Base-by-base conservation (phyloP, 2,113 vertebrate genomes). In the Pterocles gutturalis region DNA sequence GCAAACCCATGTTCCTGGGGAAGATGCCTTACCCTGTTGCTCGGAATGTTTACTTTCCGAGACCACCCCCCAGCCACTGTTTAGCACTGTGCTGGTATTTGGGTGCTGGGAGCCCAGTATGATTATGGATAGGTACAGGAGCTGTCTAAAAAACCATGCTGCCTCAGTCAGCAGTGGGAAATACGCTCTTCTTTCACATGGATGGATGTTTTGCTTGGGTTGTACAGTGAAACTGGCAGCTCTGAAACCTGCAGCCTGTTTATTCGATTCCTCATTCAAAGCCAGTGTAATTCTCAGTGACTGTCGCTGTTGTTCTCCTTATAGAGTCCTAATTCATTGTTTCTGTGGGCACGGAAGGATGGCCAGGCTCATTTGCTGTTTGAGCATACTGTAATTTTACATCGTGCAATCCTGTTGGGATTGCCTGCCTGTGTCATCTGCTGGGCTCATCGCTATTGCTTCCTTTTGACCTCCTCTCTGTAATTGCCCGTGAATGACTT, bases 381-480 rank as follows among this genome's bases (percentile, higher is more conserved):
- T 73, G 55, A 45, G 84, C 2, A 18, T 76, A 49, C 90, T 94
- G 78, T 92, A 96, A 97, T 95, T 95, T 96, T 80, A 45, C 78
- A 13, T 48, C 43, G 45, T 48, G 87, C 87, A 83, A 62, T 65
- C 7, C 58, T 91, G 29, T 46, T 86, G 89, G 83, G 94, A 81
- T 90, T 73, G 79, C 87, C 45, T 54, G 8, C 76, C 92, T 95
- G 55, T 90, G 94, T 96, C 90, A 93, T 87, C 94, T 93, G 61
- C 41, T 87, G 70, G 62, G 45, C 92, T 92, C 95, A 49, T 96
- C 73, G 3, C 89, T 92, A n/a, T 82, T 92, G 75, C 83, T 97
- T 97, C 95, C 94, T 97, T 93, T 87, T 94, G 92, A 93, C 96
- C 89, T 94, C 72, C 73, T 89, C 93, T 90, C 19, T 57, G 65